A percentile compares a stretch with the other conserved stretches of the same genome.
Conservation (phyloP, 2,797 vertebrate genomes). For the Oreochromis grahami region DNA sequence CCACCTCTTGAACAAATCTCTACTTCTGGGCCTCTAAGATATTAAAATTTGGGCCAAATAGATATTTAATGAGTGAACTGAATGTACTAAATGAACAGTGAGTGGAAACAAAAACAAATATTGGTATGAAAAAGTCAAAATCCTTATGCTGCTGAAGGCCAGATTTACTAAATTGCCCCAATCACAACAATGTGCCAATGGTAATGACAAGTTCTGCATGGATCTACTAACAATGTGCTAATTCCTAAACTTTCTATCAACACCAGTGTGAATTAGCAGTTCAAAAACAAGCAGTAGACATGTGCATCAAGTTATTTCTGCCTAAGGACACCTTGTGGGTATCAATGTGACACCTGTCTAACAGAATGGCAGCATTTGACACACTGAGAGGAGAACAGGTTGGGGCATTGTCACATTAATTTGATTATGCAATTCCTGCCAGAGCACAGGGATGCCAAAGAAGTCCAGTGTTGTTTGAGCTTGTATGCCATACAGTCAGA, state of each 20-base stretch:
- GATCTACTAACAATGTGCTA: not conserved
- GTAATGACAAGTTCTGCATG: not conserved
- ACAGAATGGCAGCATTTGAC: not conserved
- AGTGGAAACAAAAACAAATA: not conserved
- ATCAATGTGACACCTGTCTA: not conserved
- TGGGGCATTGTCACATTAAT: not conserved
- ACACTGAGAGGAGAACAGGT: not conserved
- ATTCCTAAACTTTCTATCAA: not conserved
- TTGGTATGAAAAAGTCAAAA: not conserved
- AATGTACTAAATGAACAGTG: not conserved
- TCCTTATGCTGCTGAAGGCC: not conserved
- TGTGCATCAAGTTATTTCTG: not conserved
- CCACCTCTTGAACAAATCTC: not conserved
- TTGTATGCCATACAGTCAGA: not conserved
- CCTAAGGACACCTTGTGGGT: not conserved
- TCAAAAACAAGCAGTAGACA: not conserved
- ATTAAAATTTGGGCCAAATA: not conserved
- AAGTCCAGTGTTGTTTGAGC: not conserved
- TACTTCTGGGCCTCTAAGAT: not conserved
- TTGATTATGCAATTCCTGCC: not conserved
- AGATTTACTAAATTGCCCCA: not conserved
- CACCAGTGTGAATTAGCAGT: not conserved
- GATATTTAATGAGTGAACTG: not conserved
- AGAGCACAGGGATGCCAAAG: not conserved
- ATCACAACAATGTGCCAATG: not conserved